Evolutionary conservation across 2,797 vertebrate species (phyloP).

Genomic region (Thalassophryne amazonica): DNA sequence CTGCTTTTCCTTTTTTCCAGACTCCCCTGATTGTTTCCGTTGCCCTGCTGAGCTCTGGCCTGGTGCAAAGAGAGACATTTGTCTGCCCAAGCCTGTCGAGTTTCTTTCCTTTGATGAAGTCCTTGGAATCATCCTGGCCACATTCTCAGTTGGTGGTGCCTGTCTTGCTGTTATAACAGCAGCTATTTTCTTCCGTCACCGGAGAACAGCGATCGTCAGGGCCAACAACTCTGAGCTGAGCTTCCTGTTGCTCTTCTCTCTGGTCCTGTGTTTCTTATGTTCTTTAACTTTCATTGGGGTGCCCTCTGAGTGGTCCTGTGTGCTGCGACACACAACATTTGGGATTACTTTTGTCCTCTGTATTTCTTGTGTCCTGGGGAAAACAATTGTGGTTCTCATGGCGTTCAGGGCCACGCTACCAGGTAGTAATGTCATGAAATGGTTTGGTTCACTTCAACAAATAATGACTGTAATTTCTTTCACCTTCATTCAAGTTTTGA

Average conservation of each 20-base stretch:
- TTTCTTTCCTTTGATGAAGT: conserved; percentile 58
- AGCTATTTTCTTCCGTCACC: conserved; percentile 23
- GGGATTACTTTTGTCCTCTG: neutral
- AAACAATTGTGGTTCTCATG: neutral
- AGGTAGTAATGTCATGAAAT: neutral
- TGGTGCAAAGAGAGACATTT: conserved; percentile 37
- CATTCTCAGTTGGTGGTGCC: conserved; percentile 21
- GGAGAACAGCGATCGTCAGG: conserved; percentile 25
- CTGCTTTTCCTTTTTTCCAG: no score
- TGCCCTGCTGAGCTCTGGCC: no score
- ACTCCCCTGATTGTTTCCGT: no score
- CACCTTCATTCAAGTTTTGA: no score
- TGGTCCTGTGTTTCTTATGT: neutral
- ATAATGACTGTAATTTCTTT: no score
- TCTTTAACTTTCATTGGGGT: neutral
- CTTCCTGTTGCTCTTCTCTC: neutral
- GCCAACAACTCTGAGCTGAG: neutral
- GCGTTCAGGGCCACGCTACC: neutral
- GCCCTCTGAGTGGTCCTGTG: neutral
- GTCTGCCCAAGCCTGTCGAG: conserved; percentile 53
- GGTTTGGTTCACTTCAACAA: no score
- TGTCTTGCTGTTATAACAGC: conserved; percentile 12
- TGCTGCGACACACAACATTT: neutral
- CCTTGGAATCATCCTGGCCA: conserved; percentile 42
- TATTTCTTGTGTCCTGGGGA: neutral